phyloP scores from a whole-genome alignment of 2,888 invertebrate genomes.

The Diarsia rubi region DNA sequence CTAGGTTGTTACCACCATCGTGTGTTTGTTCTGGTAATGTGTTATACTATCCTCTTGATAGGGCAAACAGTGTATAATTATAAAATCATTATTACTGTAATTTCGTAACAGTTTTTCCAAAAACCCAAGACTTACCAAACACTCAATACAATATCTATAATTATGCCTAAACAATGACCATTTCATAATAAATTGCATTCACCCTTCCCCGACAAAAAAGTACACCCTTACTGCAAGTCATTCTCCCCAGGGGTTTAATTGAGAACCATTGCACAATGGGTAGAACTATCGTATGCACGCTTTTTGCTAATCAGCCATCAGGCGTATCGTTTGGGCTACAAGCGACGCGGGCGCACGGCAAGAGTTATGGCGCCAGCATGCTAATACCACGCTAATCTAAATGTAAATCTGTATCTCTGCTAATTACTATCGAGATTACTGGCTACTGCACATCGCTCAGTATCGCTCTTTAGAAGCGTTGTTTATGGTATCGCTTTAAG shows the following conservation, averaged over 20 bases:
- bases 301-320: slow-evolving; percentile 84
- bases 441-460: slow-evolving; percentile 65
- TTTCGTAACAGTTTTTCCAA: neutral
- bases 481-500: slow-evolving; percentile 29
- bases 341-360: slow-evolving; percentile 62
- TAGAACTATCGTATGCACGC: slow-evolving; percentile 63
- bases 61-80: neutral
- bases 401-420: slow-evolving; percentile 79
- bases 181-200: slow-evolving; percentile 47
- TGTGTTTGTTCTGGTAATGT: neutral
- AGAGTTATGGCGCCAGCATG: slow-evolving; percentile 83
- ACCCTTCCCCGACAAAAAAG: slow-evolving; percentile 34
- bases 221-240: slow-evolving; percentile 39
- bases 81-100: neutral
- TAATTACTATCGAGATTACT: slow-evolving; percentile 85
- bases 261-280: slow-evolving; percentile 48
- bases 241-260: slow-evolving; percentile 51
- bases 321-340: slow-evolving; percentile 33
- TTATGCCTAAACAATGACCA: slow-evolving; percentile 39
- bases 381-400: slow-evolving; percentile 82
- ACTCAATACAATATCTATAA: slow-evolving; percentile 32
- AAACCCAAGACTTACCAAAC: neutral
- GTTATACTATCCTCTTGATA: neutral
- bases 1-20: neutral
- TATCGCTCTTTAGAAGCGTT: slow-evolving; percentile 53